Percentiles rank a stretch among this genome's conserved stretches.
These are phyloP conservation scores for Drosophila pseudoobscura DNA, from an alignment of 1,140 invertebrate species.

Conservation along the genomic window DNA sequence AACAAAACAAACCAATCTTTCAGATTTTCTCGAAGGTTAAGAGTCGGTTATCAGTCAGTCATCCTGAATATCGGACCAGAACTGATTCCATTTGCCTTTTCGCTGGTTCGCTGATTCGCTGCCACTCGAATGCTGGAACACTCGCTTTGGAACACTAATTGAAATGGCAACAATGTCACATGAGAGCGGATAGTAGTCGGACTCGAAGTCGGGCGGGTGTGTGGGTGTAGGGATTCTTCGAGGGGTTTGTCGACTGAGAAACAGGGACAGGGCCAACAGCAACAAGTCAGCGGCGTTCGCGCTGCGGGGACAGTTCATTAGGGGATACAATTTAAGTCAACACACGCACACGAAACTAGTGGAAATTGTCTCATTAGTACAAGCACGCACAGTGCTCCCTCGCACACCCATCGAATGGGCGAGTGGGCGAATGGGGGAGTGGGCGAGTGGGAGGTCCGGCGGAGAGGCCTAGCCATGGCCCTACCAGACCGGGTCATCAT, in stretches of 20 bases:
- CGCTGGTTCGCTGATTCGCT: neutral
- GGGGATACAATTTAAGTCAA: conserved; percentile 63
- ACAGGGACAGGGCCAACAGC: conserved; percentile 15
- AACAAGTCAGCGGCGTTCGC: conserved; percentile 49
- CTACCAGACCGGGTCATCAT: conserved; percentile 27
- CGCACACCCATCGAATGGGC: conserved; percentile 1
- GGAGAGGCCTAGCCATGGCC: no score
- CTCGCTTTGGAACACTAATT: conserved; percentile 53
- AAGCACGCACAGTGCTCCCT: conserved; percentile 18
- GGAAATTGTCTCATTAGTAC: conserved; percentile 74
- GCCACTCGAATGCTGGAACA: neutral
- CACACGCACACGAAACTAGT: conserved; percentile 48
- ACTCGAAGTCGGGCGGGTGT: no score
- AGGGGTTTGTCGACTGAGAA: no score
- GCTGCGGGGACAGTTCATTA: conserved; percentile 61
- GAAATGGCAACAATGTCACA: conserved; percentile 52
- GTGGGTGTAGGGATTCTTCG: neutral
- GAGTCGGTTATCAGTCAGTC: no score
- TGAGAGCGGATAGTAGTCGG: neutral
- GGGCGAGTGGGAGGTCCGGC: no score
- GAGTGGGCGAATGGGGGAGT: neutral
- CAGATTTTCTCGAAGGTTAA: no score
- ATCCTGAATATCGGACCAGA: no score
- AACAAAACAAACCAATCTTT: no score
- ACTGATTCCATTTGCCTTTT: no score